phyloP scores from a whole-genome alignment of 2,888 invertebrate species.

The Pollenia griseotomentosa region DNA sequence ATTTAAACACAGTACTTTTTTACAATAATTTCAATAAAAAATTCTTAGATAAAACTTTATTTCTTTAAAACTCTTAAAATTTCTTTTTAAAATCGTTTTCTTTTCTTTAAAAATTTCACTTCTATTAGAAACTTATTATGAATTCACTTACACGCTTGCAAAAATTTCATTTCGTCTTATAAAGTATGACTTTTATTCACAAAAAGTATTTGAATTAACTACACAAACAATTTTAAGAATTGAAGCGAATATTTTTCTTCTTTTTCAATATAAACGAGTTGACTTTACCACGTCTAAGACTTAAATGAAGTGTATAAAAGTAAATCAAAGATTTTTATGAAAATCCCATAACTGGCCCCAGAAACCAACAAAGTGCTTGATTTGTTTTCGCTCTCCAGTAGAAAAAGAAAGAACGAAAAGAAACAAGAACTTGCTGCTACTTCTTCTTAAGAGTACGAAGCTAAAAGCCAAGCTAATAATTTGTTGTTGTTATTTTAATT shows the following conservation, averaged over 20 bases:
- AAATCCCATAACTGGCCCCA: slow-evolving; percentile 62
- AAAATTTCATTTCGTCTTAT: slow-evolving; percentile 69
- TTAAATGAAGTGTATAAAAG: slow-evolving; percentile 82
- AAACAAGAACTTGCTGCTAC: slow-evolving; percentile 63
- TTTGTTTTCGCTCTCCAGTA: slow-evolving; percentile 28
- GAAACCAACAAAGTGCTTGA: slow-evolving; percentile 16
- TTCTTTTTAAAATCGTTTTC: neutral
- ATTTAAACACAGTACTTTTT: no score
- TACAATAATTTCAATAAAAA: no score
- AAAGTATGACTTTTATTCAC: slow-evolving; percentile 52
- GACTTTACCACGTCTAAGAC: slow-evolving; percentile 77
- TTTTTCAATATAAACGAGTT: slow-evolving; percentile 61
- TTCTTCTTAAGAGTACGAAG: neutral
- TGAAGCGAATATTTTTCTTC: neutral
- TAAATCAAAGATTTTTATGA: slow-evolving; percentile 83
- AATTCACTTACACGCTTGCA: slow-evolving; percentile 74
- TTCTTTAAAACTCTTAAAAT: neutral
- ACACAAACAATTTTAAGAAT: slow-evolving; percentile 4
- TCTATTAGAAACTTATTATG: slow-evolving; percentile 16
- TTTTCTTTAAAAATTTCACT: slow-evolving; percentile 22
- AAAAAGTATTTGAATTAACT: slow-evolving; percentile 1
- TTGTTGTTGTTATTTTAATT: slow-evolving; percentile 10
- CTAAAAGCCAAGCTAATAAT: slow-evolving; percentile 40
- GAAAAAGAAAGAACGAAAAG: slow-evolving; percentile 56
- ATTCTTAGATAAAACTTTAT: neutral